Percentiles rank a stretch among this genome's conserved stretches.
Evolutionary conservation across 1,140 invertebrate species (phyloP).

Genomic region (Ruditapes philippinarum): DNA sequence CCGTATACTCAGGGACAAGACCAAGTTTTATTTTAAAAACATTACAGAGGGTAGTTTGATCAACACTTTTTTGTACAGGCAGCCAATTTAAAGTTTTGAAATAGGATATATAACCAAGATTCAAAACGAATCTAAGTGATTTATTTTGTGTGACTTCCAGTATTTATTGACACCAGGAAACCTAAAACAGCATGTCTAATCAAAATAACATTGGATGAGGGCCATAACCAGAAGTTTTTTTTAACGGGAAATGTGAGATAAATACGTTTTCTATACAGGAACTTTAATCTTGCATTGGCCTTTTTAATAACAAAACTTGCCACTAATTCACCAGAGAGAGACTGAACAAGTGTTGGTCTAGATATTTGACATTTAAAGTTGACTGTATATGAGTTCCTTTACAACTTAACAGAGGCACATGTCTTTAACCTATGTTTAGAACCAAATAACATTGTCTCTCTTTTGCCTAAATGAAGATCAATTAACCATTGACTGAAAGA

Average conservation of each 20-base stretch:
- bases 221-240: constrained; percentile 40
- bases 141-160: no score
- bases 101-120: no score
- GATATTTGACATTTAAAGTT: constrained; percentile 27
- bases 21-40: neutral
- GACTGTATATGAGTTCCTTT: neutral
- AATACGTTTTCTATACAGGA: constrained; percentile 18
- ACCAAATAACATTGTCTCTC: constrained; percentile 18
- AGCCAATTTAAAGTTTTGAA: neutral
- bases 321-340: neutral
- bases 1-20: neutral
- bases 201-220: no score
- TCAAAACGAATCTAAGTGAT: no score
- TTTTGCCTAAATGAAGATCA: constrained; percentile 25
- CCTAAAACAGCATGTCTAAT: no score
- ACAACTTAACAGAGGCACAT: neutral
- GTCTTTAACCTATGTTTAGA: constrained; percentile 14
- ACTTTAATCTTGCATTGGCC: constrained; percentile 47
- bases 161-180: no score
- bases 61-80: neutral
- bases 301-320: constrained; percentile 42
- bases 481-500: constrained; percentile 28
- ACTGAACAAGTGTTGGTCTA: constrained; percentile 27
- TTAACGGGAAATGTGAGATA: neutral
- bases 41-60: neutral